phyloP scores from a whole-genome alignment of 2,888 invertebrate species.

The Dryomyza anilis region DNA sequence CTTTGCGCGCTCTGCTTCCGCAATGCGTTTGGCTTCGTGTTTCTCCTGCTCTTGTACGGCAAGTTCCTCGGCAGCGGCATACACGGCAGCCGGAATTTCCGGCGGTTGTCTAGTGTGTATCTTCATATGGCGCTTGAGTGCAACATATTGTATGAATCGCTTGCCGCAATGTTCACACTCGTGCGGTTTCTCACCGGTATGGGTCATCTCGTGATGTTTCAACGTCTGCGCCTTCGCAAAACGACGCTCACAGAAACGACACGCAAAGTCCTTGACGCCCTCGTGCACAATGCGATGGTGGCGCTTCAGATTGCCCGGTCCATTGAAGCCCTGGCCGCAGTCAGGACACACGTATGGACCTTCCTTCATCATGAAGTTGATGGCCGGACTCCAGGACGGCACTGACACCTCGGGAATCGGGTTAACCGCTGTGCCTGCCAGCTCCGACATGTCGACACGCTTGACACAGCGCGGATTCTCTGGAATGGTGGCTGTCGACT shows the following conservation, averaged over 20 bases:
- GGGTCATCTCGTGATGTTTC: conserved; percentile 59
- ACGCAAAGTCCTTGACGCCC: conserved; percentile 56
- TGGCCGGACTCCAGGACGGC: conserved; percentile 56
- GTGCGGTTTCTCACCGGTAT: conserved; percentile 58
- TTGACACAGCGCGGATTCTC: conserved; percentile 54
- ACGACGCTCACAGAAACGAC: conserved; percentile 54
- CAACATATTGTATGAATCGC: conserved; percentile 56
- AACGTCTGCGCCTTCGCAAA: conserved; percentile 59
- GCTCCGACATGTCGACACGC: conserved; percentile 52
- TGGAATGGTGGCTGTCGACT: conserved; percentile 50
- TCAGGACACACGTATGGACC: conserved; percentile 56
- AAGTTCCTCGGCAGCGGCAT: conserved; percentile 51
- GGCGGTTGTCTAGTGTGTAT: conserved; percentile 50
- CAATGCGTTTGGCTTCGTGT: conserved; percentile 48
- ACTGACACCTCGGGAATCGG: conserved; percentile 54
- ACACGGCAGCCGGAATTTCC: conserved; percentile 40
- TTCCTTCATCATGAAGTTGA: conserved; percentile 58
- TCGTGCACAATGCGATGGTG: conserved; percentile 58
- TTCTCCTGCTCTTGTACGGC: conserved; percentile 52
- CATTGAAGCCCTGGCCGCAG: conserved; percentile 56
- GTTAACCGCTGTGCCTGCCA: conserved; percentile 54
- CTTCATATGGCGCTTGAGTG: conserved; percentile 55
- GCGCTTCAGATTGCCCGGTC: conserved; percentile 54
- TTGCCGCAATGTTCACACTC: conserved; percentile 54
- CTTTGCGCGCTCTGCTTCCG: conserved; percentile 48